Base-by-base conservation (phyloP, 2,888 invertebrate species). In the Lepetodrilus schrolli region DNA sequence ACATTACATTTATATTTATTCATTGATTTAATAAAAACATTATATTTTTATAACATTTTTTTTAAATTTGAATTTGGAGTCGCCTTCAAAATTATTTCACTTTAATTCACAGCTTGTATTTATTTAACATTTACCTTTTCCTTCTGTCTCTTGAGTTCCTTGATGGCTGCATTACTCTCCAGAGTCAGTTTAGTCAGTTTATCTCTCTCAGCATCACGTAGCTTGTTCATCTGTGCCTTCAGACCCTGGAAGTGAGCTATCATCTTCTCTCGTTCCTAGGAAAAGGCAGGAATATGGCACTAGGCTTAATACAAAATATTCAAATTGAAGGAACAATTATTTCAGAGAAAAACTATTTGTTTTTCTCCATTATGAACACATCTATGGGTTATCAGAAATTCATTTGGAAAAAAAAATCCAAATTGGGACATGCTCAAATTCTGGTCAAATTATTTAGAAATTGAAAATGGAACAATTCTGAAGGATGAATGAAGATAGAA, bases 161-260 rank as follows among this genome's bases (percentile, higher is more conserved):
- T 90, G 48, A 89, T 86, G 37, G 88, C 86, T 13, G 85, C 81
- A 75, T 89, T 88, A 74, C 90, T 90, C 75, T 90, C 88, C 50
- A 90, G 78, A 0, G 91, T 90, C 13, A 91, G 82, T 71, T 90
- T 89, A 34, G 88, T 89, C 13, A 91, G 84, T 65, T 88, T 87
- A 30, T 87, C 87, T 68, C 88, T 78, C 77, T 90, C 89, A 8
- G 78, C 78, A 47, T 89, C 90, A 68, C 90, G 75, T 47, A 90
- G 83, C 78, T 88, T 89, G 80, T 90, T 90, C 90, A 91, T 90
- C 77, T 91, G 87, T 23, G 86, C 85, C 76, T 91, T 91, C 70
- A 91, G 78, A 7, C 88, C 88, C 72, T 90, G 88, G 82, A 90
- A 89, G 75, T 89, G 89, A 2, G 82, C 83, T 66, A 86, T 75